phyloP scores from a whole-genome alignment of 1,140 invertebrate species.

The Hermetia illucens region DNA sequence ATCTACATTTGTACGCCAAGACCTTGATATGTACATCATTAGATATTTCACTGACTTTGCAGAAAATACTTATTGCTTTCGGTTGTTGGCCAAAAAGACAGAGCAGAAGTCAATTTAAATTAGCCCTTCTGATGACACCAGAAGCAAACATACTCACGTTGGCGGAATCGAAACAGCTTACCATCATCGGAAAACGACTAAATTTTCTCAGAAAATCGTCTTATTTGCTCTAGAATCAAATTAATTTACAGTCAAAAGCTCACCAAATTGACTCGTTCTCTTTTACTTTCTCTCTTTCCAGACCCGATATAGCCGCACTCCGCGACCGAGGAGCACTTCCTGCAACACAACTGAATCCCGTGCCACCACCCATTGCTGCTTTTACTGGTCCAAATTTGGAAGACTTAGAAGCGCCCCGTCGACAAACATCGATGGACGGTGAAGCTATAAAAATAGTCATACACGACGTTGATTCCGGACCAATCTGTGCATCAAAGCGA shows the following conservation, averaged over 20 bases:
- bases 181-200: no score
- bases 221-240: background rate
- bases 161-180: no score
- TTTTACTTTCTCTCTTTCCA: slow-evolving; percentile 24
- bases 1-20: no score
- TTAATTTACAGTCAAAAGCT: background rate
- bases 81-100: no score
- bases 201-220: background rate
- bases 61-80: no score
- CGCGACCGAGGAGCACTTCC: slow-evolving; percentile 39
- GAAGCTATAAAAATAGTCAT: slow-evolving; percentile 88
- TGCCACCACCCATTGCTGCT: slow-evolving; percentile 35
- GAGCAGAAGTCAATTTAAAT: no score
- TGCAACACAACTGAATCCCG: slow-evolving; percentile 33
- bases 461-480: slow-evolving; percentile 70
- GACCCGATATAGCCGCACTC: slow-evolving; percentile 58
- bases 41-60: no score
- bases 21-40: no score
- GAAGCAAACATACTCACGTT: no score
- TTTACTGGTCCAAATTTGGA: slow-evolving; percentile 38
- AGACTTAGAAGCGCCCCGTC: slow-evolving; percentile 42
- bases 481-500: slow-evolving; percentile 48
- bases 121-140: no score
- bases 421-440: slow-evolving; percentile 74
- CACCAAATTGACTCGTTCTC: background rate